Evolutionary conservation across 2,113 vertebrate genomes (phyloP).

Genomic region (Eira barbara): DNA sequence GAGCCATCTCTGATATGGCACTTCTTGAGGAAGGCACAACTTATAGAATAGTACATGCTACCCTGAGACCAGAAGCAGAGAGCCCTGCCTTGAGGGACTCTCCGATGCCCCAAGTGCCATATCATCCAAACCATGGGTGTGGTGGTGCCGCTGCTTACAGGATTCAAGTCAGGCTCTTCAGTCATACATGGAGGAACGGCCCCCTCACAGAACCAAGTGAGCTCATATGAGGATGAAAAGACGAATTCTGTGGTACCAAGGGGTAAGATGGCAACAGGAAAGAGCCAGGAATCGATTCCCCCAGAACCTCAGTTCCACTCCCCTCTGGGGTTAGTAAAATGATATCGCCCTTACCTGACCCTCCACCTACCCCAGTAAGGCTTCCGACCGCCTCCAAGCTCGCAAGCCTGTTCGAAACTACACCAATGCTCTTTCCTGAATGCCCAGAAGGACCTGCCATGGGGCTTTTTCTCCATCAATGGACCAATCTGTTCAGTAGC

Average conservation of each 20-base stretch:
- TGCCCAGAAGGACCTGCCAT: constrained; percentile 27
- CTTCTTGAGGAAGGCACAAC: neutral
- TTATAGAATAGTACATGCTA: neutral
- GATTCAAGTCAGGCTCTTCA: neutral
- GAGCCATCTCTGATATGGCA: neutral
- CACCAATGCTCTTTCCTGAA: neutral
- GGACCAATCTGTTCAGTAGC: constrained; percentile 52
- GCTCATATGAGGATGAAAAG: neutral
- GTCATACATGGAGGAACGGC: neutral
- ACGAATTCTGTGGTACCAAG: neutral
- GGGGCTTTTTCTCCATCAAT: constrained; percentile 42
- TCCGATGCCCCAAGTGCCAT: neutral
- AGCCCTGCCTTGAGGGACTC: neutral
- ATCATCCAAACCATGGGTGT: neutral
- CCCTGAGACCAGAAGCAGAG: neutral
- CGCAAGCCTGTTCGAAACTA: neutral
- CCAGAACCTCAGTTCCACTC: neutral
- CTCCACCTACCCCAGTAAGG: neutral
- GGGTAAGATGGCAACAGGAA: neutral
- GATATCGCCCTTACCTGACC: neutral
- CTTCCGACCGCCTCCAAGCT: constrained; percentile 2
- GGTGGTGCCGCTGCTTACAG: neutral
- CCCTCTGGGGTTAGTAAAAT: neutral
- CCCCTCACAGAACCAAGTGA: constrained; percentile 17
- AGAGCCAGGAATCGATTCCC: neutral